These are phyloP conservation scores for Syngnathus typhle DNA, from an alignment of 2,113 vertebrate genomes.

Conservation along the genomic window DNA sequence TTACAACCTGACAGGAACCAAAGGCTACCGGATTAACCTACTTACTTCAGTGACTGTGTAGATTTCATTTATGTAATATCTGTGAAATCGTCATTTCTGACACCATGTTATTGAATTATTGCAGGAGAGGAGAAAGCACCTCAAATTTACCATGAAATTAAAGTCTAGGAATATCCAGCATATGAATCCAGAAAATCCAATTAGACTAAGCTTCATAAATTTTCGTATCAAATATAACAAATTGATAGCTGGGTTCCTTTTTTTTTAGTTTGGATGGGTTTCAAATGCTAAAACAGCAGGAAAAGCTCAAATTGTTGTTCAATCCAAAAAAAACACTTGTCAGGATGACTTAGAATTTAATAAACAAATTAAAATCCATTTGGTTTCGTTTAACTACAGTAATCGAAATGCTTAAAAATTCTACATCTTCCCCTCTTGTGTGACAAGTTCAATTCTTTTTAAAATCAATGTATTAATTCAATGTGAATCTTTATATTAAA, in stretches of 20 bases:
- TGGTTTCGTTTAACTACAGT: not conserved
- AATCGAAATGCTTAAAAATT: not conserved
- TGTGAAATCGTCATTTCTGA: not conserved
- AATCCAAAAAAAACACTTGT: not conserved
- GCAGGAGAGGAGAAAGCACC: not conserved
- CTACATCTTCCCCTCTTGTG: not conserved
- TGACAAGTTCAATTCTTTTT: not conserved
- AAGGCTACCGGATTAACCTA: constrained; percentile 11
- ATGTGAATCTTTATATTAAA: not conserved
- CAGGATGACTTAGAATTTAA: not conserved
- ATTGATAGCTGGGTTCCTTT: not conserved
- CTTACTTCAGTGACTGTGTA: not conserved
- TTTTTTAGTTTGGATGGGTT: not conserved
- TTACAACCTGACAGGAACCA: constrained; percentile 17
- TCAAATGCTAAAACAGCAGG: not conserved
- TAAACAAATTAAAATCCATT: not conserved
- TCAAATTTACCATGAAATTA: not conserved
- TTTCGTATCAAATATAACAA: not conserved
- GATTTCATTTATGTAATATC: not conserved
- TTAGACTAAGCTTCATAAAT: not conserved
- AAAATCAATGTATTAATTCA: not conserved
- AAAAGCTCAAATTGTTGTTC: not conserved
- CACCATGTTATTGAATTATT: too few species aligned
- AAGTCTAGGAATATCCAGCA: not conserved
- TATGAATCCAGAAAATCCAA: not conserved